Evolutionary conservation across 2,888 invertebrate genomes (phyloP).

Genomic region (Camptogramma bilineatum): DNA sequence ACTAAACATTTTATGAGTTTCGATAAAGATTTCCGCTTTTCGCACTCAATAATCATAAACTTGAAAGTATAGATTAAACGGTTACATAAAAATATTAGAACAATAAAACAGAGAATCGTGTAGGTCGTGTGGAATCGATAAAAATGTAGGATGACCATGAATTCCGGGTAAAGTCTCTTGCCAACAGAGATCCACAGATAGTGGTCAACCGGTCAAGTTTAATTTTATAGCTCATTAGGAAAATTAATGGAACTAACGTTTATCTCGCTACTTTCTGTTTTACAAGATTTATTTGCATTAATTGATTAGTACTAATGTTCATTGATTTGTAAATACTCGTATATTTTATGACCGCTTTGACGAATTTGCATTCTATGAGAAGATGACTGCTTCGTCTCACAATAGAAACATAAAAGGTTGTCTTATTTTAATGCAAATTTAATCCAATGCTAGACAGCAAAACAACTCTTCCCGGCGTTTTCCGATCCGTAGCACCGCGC

Average conservation of each 20-base stretch:
- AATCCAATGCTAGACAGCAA: conserved; percentile 15
- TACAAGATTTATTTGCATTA: conserved; percentile 19
- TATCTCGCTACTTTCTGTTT: conserved; percentile 20
- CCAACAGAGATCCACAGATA: conserved; percentile 19
- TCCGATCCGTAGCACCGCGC: conserved; percentile 74
- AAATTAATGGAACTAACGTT: conserved; percentile 27
- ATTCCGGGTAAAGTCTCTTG: conserved; percentile 14
- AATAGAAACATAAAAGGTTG: not conserved
- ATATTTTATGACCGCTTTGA: conserved; percentile 1
- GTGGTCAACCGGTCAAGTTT: conserved; percentile 19
- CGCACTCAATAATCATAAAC: conserved; percentile 39
- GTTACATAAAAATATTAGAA: conserved; percentile 30
- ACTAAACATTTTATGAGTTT: conserved; percentile 11
- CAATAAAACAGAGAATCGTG: conserved; percentile 36
- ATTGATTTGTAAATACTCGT: conserved; percentile 7
- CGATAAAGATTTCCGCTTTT: conserved; percentile 38
- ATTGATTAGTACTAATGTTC: conserved; percentile 18
- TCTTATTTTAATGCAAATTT: conserved; percentile 16
- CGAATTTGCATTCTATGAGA: not conserved
- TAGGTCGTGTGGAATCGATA: conserved; percentile 33
- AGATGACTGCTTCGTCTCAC: not conserved
- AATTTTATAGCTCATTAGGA: conserved; percentile 31
- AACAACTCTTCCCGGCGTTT: conserved; percentile 63
- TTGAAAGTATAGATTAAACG: conserved; percentile 29
- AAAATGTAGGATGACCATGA: conserved; percentile 38